Percentiles rank a stretch among this genome's conserved stretches.
phyloP scores from a whole-genome alignment of 2,888 invertebrate genomes.

The Apotomis betuletana region DNA sequence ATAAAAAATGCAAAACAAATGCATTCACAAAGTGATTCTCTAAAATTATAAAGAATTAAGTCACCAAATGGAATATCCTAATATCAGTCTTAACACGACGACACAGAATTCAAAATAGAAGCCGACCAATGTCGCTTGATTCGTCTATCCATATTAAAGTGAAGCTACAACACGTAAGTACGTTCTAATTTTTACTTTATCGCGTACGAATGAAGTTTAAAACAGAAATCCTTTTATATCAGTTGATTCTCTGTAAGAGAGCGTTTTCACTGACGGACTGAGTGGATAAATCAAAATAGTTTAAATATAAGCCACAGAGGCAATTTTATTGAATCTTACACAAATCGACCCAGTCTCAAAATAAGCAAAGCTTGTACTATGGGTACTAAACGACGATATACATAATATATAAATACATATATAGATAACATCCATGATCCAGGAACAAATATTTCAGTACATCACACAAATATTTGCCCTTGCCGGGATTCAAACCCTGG shows the following conservation, averaged over 20 bases:
- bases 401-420: no score
- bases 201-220: background rate
- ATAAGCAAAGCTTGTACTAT: no score
- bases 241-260: background rate
- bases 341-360: no score
- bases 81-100: background rate
- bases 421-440: no score
- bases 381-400: no score
- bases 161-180: background rate
- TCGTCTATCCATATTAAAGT: background rate
- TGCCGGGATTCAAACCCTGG: no score
- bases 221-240: background rate
- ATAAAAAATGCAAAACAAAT: constrained; percentile 13
- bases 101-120: background rate
- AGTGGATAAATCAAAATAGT: no score
- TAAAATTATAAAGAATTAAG: background rate
- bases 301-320: no score
- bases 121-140: background rate
- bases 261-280: no score
- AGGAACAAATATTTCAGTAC: no score
- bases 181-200: background rate
- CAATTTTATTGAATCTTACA: no score
- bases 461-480: no score
- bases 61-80: background rate
- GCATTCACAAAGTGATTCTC: background rate